These are phyloP conservation scores for Dipus sagitta DNA, from an alignment of 2,797 vertebrate genomes.

Conservation along the genomic window DNA sequence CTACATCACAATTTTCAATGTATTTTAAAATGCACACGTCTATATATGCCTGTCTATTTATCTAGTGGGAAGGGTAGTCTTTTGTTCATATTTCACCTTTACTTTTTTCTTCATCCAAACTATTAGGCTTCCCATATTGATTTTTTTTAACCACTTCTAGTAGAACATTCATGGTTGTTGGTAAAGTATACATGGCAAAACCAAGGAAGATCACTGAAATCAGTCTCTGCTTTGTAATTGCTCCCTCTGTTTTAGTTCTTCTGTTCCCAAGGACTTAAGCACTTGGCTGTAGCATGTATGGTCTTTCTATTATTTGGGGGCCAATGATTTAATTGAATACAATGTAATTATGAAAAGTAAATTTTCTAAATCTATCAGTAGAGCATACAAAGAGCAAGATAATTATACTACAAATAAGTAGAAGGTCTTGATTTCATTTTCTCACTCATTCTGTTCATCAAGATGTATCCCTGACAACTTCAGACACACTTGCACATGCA, in stretches of 20 bases:
- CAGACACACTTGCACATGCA: neutral
- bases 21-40: neutral
- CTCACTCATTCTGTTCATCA: neutral
- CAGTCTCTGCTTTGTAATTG: neutral
- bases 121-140: neutral
- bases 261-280: neutral
- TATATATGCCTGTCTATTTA: neutral
- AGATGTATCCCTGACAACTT: neutral
- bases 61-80: neutral
- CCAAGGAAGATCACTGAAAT: constrained; percentile 54
- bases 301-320: neutral
- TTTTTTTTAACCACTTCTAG: neutral
- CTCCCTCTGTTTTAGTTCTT: neutral
- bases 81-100: neutral
- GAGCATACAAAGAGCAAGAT: neutral
- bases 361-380: constrained; percentile 9
- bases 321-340: neutral
- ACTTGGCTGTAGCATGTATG: neutral
- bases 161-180: constrained; percentile 8
- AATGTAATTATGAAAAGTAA: neutral
- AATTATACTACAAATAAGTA: neutral
- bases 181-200: neutral
- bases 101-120: neutral
- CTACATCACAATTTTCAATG: neutral
- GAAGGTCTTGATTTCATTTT: neutral